Evolutionary conservation across 1,140 invertebrate species (phyloP), one percentile per base, ranked within the genome.

Genomic region (Berghia stephanieae): DNA sequence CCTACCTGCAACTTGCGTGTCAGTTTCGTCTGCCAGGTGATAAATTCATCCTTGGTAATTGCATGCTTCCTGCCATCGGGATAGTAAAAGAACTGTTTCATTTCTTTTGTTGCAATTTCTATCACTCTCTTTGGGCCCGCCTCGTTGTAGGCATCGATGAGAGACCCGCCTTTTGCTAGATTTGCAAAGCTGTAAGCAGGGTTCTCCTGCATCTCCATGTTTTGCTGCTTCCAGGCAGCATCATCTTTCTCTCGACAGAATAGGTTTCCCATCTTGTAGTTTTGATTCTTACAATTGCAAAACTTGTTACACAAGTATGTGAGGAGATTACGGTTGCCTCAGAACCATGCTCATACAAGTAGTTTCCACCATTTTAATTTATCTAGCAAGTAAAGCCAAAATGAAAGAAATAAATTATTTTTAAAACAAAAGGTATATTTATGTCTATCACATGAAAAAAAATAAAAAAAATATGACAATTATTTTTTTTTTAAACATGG

Each of bases 21-120:
- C 66, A 44, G 93, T 78, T 94, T 93, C 63, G 94, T 96, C 86
- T 96, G 96, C 96, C 96, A 98, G 66, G 95, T 92, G 5, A 98
- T 88, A 88, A 96, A 98, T 84, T 98, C 97, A 0, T 95, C 93
- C 36, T 95, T 91, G 85, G 96, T 96, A 80, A 99, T 95, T 13
- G 93, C 90, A 85, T 95, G 92, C 0, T 96, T 95, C 83, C 94
- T 93, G 8, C 97, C 97, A 55, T 96, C 93, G 46, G 94, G 93
- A 85, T 98, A 98, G 93, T 97, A 78, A 94, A 97, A 94, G 82
- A 96, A 93, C 0, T 95, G 92, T 0, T 94, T 93, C 82, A 98
- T 95, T 85, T 98, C 95, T 80, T 96, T 95, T 31, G 93, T 91
- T 38, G 98, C 95, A 46, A 98, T 89, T 86, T 94, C 93, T 86